Evolutionary conservation across 2,888 invertebrate species (phyloP).

Genomic region (Tetranychus piercei): DNA sequence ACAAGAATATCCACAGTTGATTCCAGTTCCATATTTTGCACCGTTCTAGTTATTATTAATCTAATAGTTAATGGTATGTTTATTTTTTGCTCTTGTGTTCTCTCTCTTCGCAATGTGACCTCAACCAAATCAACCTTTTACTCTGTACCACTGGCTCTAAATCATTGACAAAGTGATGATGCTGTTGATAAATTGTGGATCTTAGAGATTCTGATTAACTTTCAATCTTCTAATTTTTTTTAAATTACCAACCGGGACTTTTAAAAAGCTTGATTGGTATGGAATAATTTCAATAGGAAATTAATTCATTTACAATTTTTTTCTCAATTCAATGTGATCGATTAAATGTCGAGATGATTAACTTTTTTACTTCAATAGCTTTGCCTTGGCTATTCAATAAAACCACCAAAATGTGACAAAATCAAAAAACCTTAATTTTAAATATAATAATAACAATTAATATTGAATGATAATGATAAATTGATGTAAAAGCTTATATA

Average conservation of each 20-base stretch:
- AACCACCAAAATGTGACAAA: slow-evolving; percentile 1
- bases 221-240: too few relatives aligned
- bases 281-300: not conserved
- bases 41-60: not conserved
- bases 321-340: not conserved
- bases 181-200: too few relatives aligned
- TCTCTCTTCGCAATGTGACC: too few relatives aligned
- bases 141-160: too few relatives aligned
- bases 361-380: not conserved
- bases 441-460: not conserved
- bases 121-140: too few relatives aligned
- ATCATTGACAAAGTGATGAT: too few relatives aligned
- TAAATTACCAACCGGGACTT: not conserved
- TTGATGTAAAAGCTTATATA: not conserved
- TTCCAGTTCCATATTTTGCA: slow-evolving; percentile 9
- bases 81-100: not conserved
- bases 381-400: not conserved
- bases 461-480: not conserved
- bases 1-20: slow-evolving; percentile 8
- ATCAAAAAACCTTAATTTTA: not conserved
- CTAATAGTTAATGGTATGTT: not conserved
- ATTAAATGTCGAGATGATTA: not conserved
- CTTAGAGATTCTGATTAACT: too few relatives aligned
- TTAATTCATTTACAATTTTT: not conserved
- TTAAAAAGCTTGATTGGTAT: not conserved